Conservation (phyloP, 2,113 vertebrate species). For the Synchiropus splendidus region DNA sequence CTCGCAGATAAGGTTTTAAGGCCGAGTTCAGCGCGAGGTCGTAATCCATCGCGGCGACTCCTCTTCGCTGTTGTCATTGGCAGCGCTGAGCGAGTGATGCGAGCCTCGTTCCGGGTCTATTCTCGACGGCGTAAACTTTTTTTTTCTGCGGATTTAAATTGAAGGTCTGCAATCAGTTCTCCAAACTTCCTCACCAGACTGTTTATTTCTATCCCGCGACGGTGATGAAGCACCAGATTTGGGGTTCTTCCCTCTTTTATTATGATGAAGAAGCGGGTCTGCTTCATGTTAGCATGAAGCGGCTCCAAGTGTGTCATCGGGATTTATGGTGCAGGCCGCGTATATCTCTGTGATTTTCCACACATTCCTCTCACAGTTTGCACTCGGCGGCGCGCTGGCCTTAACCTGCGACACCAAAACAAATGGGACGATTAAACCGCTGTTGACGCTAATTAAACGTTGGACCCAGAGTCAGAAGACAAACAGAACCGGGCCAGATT, state of each 20-base stretch:
- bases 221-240: conserved; percentile 32
- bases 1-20: conserved; percentile 28
- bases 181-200: conserved; percentile 43
- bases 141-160: conserved; percentile 25
- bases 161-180: conserved; percentile 61
- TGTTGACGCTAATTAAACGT: conserved; percentile 55
- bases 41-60: conserved; percentile 39
- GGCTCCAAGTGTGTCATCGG: conserved; percentile 7
- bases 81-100: conserved; percentile 48
- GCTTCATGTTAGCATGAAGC: conserved; percentile 10
- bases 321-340: conserved; percentile 5
- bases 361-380: conserved; percentile 32
- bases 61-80: conserved; percentile 55
- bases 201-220: conserved; percentile 52
- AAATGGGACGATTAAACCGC: conserved; percentile 55
- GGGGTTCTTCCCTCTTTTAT: conserved; percentile 9
- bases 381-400: conserved; percentile 16
- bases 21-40: conserved; percentile 45
- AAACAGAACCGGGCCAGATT: conserved; percentile 33
- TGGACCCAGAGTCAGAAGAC: conserved; percentile 43
- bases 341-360: conserved; percentile 23
- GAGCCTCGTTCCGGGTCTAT: conserved; percentile 6
- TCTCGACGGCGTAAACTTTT: too few relatives aligned
- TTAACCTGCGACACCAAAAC: conserved; percentile 41
- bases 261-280: conserved; percentile 16